phyloP scores from a whole-genome alignment of 2,888 invertebrate species.

The Macrophya annulata region DNA sequence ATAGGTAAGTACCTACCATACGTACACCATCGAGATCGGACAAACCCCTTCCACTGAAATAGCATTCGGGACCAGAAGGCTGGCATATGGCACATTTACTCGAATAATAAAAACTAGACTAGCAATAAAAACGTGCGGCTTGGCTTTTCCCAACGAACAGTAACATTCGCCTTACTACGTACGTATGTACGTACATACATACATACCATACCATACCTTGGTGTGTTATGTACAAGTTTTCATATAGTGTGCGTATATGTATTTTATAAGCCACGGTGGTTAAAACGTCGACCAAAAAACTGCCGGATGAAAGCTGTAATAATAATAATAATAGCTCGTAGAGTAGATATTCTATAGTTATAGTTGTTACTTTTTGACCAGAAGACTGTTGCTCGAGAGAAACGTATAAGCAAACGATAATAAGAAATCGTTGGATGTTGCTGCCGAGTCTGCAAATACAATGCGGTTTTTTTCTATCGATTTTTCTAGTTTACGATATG shows the following conservation, averaged over 20 bases:
- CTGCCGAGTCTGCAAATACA: background rate
- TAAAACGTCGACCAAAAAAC: background rate
- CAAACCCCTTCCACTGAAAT: conserved; percentile 16
- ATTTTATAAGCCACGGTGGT: background rate
- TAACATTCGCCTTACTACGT: background rate
- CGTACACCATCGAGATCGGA: too few relatives aligned
- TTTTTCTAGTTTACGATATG: background rate
- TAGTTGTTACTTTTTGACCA: too few relatives aligned
- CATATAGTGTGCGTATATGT: background rate
- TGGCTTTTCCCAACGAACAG: conserved; percentile 14
- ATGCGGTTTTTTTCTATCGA: background rate
- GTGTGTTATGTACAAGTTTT: background rate
- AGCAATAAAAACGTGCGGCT: conserved; percentile 25
- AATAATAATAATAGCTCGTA: too few relatives aligned
- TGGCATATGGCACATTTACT: conserved; percentile 53
- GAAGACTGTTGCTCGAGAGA: too few relatives aligned
- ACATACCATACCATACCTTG: too few relatives aligned
- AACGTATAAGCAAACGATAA: background rate
- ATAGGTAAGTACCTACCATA: background rate
- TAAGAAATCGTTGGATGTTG: background rate
- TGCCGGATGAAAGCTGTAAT: too few relatives aligned
- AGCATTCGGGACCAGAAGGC: conserved; percentile 37
- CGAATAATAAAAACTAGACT: conserved; percentile 54
- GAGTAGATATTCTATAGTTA: too few relatives aligned
- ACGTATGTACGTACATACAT: background rate